Conservation (phyloP, 2,888 invertebrate species). For the Trilocha varians region DNA sequence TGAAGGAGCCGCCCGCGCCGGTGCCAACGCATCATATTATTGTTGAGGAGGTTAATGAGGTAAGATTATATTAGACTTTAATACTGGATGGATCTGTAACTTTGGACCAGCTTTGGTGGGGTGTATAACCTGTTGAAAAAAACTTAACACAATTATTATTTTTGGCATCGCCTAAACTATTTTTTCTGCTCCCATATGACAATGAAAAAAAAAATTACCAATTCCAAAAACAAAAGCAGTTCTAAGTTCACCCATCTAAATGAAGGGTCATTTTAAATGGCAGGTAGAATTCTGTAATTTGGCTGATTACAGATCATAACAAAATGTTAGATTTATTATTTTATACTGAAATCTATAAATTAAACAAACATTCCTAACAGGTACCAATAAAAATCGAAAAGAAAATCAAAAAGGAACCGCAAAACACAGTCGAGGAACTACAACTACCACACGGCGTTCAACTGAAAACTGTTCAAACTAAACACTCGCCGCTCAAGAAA, state of each 20-base stretch:
- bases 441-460: slow-evolving; percentile 40
- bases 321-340: slow-evolving; percentile 2
- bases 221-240: no score
- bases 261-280: no score
- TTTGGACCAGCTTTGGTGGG: no score
- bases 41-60: slow-evolving; percentile 47
- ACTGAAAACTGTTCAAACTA: slow-evolving; percentile 50
- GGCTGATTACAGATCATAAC: no score
- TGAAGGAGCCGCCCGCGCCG: slow-evolving; percentile 16
- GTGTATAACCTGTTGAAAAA: no score
- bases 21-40: slow-evolving; percentile 33
- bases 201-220: no score
- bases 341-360: not conserved
- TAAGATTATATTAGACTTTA: slow-evolving; percentile 12
- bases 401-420: slow-evolving; percentile 26
- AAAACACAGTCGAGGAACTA: slow-evolving; percentile 30
- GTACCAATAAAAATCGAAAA: slow-evolving; percentile 20
- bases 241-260: no score
- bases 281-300: no score
- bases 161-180: no score
- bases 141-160: no score
- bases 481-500: slow-evolving; percentile 55
- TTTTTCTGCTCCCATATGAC: no score
- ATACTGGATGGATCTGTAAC: not conserved
- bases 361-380: not conserved